Conservation (phyloP, 2,888 invertebrate species). For the Euspilapteryx auroguttella region DNA sequence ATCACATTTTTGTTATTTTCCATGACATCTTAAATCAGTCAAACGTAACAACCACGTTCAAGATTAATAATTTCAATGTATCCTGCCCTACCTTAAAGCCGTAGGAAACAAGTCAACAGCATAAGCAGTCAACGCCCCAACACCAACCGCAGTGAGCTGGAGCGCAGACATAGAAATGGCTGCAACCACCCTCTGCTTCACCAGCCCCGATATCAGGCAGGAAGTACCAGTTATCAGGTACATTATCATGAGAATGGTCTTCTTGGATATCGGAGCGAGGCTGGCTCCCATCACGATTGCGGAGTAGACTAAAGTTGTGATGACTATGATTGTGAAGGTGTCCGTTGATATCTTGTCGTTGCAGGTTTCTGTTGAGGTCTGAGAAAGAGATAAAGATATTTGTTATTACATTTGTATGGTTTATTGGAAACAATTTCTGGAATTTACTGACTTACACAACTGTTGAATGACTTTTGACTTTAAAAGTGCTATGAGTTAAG, state of each 20-base stretch:
- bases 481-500: too few relatives aligned
- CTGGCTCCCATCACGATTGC: constrained; percentile 23
- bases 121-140: constrained; percentile 42
- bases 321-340: constrained; percentile 33
- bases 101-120: constrained; percentile 44
- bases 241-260: constrained; percentile 26
- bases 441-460: too few relatives aligned
- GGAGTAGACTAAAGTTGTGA: constrained; percentile 32
- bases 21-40: too few relatives aligned
- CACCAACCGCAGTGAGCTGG: constrained; percentile 34
- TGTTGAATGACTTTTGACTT: too few relatives aligned
- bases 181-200: constrained; percentile 28
- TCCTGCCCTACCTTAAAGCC: constrained; percentile 26
- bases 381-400: constrained; percentile 6
- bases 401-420: not conserved
- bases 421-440: too few relatives aligned
- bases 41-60: too few relatives aligned
- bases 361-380: constrained; percentile 20
- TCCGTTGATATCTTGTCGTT: constrained; percentile 28
- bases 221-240: constrained; percentile 22
- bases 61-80: too few relatives aligned
- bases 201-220: constrained; percentile 24
- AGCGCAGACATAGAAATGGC: constrained; percentile 37
- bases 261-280: constrained; percentile 31
- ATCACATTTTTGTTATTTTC: too few relatives aligned